Evolutionary conservation across 2,888 invertebrate species (phyloP).

Genomic region (Tipula confusa): DNA sequence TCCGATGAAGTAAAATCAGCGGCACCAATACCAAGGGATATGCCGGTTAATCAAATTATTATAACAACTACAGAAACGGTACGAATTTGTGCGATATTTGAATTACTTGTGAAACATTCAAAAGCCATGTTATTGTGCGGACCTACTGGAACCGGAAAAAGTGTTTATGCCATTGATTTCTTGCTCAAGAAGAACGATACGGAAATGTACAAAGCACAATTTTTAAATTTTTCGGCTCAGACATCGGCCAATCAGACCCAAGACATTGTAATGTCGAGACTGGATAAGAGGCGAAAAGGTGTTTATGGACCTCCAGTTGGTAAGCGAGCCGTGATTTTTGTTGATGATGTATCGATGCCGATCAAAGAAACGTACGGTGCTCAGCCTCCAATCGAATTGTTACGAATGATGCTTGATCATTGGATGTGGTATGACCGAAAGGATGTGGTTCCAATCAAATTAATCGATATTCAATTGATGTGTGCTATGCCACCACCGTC

Average conservation of each 20-base stretch:
- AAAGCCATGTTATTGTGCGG: slow-evolving; percentile 86
- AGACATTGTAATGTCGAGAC: slow-evolving; percentile 89
- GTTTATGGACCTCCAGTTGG: slow-evolving; percentile 90
- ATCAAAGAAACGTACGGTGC: slow-evolving; percentile 78
- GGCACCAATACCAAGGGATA: slow-evolving; percentile 78
- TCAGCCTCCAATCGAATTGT: slow-evolving; percentile 88
- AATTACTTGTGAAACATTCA: slow-evolving; percentile 71
- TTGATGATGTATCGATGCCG: slow-evolving; percentile 97
- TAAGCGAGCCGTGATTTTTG: slow-evolving; percentile 83
- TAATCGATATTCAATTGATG: slow-evolving; percentile 82
- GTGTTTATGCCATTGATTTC: slow-evolving; percentile 80
- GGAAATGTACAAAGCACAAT: slow-evolving; percentile 72
- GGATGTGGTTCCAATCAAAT: slow-evolving; percentile 68
- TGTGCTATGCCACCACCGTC: slow-evolving; percentile 81
- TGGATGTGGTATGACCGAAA: slow-evolving; percentile 86
- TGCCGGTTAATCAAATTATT: slow-evolving; percentile 90
- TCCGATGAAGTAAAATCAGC: slow-evolving; percentile 72
- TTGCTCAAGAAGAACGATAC: slow-evolving; percentile 76
- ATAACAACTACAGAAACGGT: slow-evolving; percentile 90
- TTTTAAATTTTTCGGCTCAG: slow-evolving; percentile 91
- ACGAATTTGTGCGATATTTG: slow-evolving; percentile 74
- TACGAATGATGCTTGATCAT: slow-evolving; percentile 87
- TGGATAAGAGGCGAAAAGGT: slow-evolving; percentile 89
- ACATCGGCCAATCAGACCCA: slow-evolving; percentile 91
- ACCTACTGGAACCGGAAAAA: slow-evolving; percentile 94